Base-by-base conservation (phyloP, 2,797 vertebrate species). In the Hylomyscus alleni region DNA sequence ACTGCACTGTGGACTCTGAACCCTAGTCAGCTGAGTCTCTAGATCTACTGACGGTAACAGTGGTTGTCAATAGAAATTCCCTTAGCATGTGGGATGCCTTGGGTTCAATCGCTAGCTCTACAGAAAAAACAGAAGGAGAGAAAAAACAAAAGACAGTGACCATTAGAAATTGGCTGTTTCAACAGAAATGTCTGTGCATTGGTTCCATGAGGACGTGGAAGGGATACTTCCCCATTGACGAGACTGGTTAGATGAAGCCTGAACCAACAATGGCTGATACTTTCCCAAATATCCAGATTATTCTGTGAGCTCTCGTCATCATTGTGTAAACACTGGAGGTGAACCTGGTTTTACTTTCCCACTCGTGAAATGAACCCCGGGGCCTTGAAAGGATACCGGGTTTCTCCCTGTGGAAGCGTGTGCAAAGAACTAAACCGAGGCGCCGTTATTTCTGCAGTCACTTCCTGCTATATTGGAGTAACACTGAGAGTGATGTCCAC, bases 211-310 rank as follows among this genome's bases (percentile, higher is more conserved):
- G 8, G 24, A 80, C 85, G 40, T 87, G 50, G 54, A 54, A 1
- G n/a, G n/a, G 6, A 52, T 13, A 7, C 3, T 76, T 34, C 14
- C 14, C 52, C 4, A 34, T 0, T 50, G 58, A 17, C 50, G 88
- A 31, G n/a, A 83, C 50, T 76, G 50, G 94, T 93, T 92, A 94
- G 52, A 31, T n/a, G 76, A 95, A 56, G n/a, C 58, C 97, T 13
- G 77, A 93, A 80, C 84, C 82, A 97, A 91, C 7, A n/a, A n/a
- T n/a, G 95, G 50, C 62, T 88, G 80, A 81, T 96, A 37, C 83
- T 97, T 97, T 92, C 92, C 91, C 90, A 91, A 73, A 81, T 67
- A 91, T 17, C 6, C 87, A 81, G 97, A 85, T 67, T 13, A 11
- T 94, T 94, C 76, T 62, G 3, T 95, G 20, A 65, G 15, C 73